Percentiles rank a stretch among this genome's conserved stretches.
Evolutionary conservation across 2,797 vertebrate species (phyloP).

Genomic region (Tauraco hartlaubi): DNA sequence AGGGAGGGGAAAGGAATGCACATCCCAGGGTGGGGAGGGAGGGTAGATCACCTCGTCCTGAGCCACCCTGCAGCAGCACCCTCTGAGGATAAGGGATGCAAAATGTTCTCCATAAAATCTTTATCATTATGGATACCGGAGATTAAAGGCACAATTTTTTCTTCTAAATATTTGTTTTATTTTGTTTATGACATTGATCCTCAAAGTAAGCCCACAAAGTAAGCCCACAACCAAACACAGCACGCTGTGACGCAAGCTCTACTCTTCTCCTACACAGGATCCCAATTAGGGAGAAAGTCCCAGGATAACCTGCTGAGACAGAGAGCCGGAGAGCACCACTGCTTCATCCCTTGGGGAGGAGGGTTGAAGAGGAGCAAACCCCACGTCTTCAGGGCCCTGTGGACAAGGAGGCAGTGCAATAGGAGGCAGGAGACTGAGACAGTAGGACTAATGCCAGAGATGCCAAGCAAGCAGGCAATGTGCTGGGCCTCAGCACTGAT

Average conservation of each 20-base stretch:
- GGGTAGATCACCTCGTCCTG: not conserved
- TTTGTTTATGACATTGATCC: not conserved
- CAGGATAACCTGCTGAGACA: not conserved
- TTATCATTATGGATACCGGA: not conserved
- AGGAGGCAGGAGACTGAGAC: not conserved
- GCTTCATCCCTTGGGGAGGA: not conserved
- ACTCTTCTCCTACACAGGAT: not conserved
- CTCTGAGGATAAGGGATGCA: not conserved
- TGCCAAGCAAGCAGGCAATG: not conserved
- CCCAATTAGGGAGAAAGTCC: not conserved
- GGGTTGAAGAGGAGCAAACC: not conserved
- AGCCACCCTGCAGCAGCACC: not conserved
- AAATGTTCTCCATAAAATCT: not conserved
- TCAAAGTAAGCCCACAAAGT: not conserved
- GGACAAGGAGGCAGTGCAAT: not conserved
- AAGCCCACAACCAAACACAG: not conserved
- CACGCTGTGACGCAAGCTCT: not conserved
- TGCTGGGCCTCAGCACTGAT: not conserved
- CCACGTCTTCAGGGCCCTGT: not conserved
- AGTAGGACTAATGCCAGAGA: not conserved
- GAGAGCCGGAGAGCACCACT: accelerated
- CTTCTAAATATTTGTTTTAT: not conserved
- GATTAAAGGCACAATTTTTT: not conserved
- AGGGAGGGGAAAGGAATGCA: not conserved
- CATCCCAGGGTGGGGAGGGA: not conserved